phyloP scores from a whole-genome alignment of 2,888 invertebrate genomes.

The Colletes collaris region DNA sequence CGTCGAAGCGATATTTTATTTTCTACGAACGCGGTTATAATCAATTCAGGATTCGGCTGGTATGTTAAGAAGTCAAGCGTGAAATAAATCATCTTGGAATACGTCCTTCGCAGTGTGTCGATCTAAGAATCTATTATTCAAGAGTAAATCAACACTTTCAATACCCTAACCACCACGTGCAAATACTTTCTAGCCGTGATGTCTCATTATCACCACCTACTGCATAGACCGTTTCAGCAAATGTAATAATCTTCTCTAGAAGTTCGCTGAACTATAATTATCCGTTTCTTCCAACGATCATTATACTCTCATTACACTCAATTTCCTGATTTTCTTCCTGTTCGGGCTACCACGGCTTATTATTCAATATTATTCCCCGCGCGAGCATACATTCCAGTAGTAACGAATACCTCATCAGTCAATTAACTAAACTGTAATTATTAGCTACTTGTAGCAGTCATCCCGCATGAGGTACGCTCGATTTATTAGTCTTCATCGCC shows the following conservation, averaged over 20 bases:
- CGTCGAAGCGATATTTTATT: slow-evolving; percentile 13
- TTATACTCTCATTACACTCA: slow-evolving; percentile 11
- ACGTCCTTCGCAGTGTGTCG: neutral
- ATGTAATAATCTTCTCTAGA: slow-evolving; percentile 23
- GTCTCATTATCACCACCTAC: slow-evolving; percentile 31
- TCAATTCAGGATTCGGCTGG: too few relatives aligned
- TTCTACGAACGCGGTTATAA: too few relatives aligned
- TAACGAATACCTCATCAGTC: neutral
- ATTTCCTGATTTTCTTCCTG: neutral
- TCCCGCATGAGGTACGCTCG: neutral
- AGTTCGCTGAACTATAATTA: slow-evolving; percentile 19
- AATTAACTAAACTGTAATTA: slow-evolving; percentile 5
- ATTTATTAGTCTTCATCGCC: neutral
- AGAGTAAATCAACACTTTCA: slow-evolving; percentile 21
- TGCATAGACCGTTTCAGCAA: slow-evolving; percentile 3
- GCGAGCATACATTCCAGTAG: neutral
- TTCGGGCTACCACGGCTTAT: neutral
- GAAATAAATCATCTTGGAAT: slow-evolving; percentile 4
- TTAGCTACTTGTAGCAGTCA: neutral
- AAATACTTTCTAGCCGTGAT: slow-evolving; percentile 3
- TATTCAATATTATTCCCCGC: neutral
- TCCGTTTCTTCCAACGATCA: slow-evolving; percentile 4
- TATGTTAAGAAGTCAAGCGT: slow-evolving; percentile 7
- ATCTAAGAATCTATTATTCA: slow-evolving; percentile 1
- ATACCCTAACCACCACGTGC: slow-evolving; percentile 24